These are phyloP conservation scores for Sander vitreus DNA, from an alignment of 2,113 vertebrate genomes.

Conservation along the genomic window DNA sequence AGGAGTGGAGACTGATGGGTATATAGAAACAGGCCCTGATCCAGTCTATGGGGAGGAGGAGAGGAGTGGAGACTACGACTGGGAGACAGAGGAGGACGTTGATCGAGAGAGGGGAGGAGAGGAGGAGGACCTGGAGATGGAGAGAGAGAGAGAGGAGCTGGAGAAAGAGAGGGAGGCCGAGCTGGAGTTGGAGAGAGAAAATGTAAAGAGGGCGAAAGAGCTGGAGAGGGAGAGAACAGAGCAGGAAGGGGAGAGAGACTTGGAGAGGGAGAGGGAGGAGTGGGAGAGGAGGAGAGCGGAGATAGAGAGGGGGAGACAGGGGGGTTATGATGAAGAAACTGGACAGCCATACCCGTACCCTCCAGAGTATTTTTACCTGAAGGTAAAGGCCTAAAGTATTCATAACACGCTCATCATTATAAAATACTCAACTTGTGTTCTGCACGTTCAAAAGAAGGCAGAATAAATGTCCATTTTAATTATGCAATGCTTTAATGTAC, in stretches of 20 bases:
- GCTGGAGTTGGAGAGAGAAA: constrained; percentile 40
- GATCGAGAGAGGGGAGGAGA: constrained; percentile 66
- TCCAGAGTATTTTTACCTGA: constrained; percentile 76
- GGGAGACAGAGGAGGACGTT: constrained; percentile 68
- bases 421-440: background rate
- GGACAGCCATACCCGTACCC: constrained; percentile 65
- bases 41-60: constrained; percentile 64
- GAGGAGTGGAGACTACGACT: constrained; percentile 72
- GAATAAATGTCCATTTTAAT: background rate
- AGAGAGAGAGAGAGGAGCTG: constrained; percentile 57
- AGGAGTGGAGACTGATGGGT: background rate
- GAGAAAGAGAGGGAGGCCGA: constrained; percentile 54
- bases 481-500: background rate
- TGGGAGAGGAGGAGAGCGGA: constrained; percentile 68
- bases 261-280: constrained; percentile 62
- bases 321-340: constrained; percentile 66
- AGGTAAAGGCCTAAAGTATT: constrained; percentile 69
- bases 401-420: background rate
- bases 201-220: constrained; percentile 36
- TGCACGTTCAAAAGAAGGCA: background rate
- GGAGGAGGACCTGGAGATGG: constrained; percentile 50
- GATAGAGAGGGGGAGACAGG: constrained; percentile 64
- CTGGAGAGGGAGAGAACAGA: constrained; percentile 46
- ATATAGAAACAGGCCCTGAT: constrained; percentile 25
- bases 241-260: constrained; percentile 44